These are phyloP conservation scores for Mormyrus proboscirostris DNA, from an alignment of 2,797 vertebrate species.

Conservation along the genomic window DNA sequence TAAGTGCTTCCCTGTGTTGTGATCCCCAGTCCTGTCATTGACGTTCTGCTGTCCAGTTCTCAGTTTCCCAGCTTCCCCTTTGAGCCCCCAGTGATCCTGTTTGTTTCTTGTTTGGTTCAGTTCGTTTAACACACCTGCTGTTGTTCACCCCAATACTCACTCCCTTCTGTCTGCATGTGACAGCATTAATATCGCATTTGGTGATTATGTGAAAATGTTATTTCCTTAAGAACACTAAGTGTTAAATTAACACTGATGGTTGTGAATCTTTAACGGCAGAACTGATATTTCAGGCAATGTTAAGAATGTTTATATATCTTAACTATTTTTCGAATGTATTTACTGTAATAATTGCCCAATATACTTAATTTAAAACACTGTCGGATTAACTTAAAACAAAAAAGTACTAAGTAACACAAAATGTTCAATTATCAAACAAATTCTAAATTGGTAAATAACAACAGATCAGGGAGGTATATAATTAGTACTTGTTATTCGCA, in stretches of 20 bases:
- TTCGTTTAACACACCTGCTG: neutral
- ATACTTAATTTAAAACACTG: neutral
- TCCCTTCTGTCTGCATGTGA: neutral
- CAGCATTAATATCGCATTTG: neutral
- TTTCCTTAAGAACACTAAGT: neutral
- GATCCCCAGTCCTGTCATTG: neutral
- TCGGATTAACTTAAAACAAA: neutral
- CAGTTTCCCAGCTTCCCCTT: too few relatives aligned
- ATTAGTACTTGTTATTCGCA: neutral
- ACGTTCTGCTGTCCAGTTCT: neutral
- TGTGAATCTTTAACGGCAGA: neutral
- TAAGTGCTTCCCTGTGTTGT: too few relatives aligned
- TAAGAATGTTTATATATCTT: neutral
- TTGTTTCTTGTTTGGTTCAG: too few relatives aligned
- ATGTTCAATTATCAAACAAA: neutral
- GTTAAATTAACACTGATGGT: neutral
- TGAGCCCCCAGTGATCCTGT: too few relatives aligned
- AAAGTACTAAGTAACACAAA: neutral
- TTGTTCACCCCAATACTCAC: neutral
- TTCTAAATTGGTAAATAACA: neutral
- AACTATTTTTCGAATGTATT: neutral
- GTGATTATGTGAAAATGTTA: neutral
- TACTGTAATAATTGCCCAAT: neutral
- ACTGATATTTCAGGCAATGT: neutral
- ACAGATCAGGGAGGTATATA: neutral